Evolutionary conservation across 2,113 vertebrate genomes (phyloP), one percentile per base, ranked within the genome.

Genomic region (Aegotheles bennettii): DNA sequence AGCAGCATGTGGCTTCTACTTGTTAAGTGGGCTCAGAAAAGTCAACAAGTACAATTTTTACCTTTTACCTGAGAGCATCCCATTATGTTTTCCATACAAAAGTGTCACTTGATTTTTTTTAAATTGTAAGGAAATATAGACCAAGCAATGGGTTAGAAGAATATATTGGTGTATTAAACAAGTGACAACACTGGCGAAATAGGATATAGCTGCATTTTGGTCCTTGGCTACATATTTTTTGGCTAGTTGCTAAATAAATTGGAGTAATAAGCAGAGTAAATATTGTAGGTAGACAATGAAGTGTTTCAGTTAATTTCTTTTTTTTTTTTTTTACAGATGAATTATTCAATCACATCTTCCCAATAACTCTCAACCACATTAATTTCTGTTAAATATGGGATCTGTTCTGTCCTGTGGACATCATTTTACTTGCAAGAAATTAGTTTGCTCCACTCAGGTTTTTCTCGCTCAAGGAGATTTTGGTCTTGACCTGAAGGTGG

Each of bases 11-110:
- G 80, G 84, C 85, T 95, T 90, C 90, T 77, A 36, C 73, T 93
- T 73, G 90, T 94, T 93, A 93, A 96, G 85, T 82, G 91, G 64
- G 16, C 90, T 97, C 90, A 92, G 42, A 97, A 95, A 94, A 97
- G 92, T 86, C 11, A 9, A 89, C 93, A 90, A 95, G 95, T 94
- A 83, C 94, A 94, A 95, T 93, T 93, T 95, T 97, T 84, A 87
- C 70, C 70, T 59, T 93, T 63, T 93, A 86, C 93, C 93, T 61
- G 70, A 71, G 69, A 93, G 43, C 91, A 68, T 93, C 86, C 60
- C 33, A 61, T 88, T 57, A 23, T 82, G 85, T 43, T 90, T 96
- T 96, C 84, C 87, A 75, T 95, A 90, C 48, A 33, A 50, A 84
- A 65, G 53, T 47, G 48, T 63, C 71, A 69, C 35, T 92, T 74